A percentile compares a stretch with the other conserved stretches of the same genome.
phyloP scores from a whole-genome alignment of 2,113 vertebrate genomes.

The Boulengeromyrus knoepffleri region DNA sequence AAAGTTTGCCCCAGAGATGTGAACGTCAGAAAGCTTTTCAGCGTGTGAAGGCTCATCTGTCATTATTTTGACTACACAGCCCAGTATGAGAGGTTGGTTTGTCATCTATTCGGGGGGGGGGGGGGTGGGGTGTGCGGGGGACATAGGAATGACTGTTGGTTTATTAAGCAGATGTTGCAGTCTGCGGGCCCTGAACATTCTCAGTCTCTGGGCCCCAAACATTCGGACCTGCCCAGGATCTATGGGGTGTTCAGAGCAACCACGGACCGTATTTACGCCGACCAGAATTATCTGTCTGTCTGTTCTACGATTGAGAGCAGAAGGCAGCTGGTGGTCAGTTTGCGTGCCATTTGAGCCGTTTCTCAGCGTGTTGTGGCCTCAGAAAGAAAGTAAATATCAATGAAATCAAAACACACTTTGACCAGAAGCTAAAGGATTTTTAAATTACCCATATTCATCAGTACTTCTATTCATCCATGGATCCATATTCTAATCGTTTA shows the following conservation, averaged over 20 bases:
- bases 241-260: not conserved
- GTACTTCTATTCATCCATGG: not conserved
- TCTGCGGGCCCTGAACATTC: not conserved
- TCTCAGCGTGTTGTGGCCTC: not conserved
- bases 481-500: not conserved
- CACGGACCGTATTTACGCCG: not conserved
- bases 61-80: not conserved
- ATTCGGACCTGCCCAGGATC: not conserved
- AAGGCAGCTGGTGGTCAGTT: not conserved
- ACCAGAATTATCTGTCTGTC: not conserved
- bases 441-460: not conserved
- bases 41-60: not conserved
- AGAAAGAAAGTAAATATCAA: not conserved
- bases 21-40: not conserved
- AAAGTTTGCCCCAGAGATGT: constrained; percentile 1
- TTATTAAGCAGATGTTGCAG: not conserved
- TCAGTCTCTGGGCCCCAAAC: not conserved
- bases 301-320: not conserved
- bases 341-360: not conserved
- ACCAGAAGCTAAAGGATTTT: not conserved
- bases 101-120: not conserved
- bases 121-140: not conserved
- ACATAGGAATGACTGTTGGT: not conserved
- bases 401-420: not conserved
- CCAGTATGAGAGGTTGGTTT: not conserved